These are phyloP conservation scores for Crypturellus undulatus DNA, from an alignment of 2,113 vertebrate species.

Conservation along the genomic window DNA sequence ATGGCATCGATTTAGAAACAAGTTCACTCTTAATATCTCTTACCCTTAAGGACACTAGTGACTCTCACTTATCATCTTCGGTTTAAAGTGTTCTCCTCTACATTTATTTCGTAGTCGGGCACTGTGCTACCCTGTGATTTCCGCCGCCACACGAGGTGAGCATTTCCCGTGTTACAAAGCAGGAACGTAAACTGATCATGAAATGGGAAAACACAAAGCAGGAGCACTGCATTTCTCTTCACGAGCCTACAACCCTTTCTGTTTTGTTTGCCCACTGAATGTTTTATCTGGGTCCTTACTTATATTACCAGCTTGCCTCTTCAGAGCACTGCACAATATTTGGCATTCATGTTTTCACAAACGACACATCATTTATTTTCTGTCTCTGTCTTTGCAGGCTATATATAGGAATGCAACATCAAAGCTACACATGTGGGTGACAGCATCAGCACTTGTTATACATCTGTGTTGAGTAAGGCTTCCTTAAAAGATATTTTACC, in stretches of 20 bases:
- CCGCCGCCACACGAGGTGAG: neutral
- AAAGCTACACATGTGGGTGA: neutral
- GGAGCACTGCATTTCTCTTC: neutral
- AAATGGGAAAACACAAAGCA: neutral
- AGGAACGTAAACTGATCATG: neutral
- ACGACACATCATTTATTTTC: neutral
- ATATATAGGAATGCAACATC: neutral
- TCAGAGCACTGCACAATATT: neutral
- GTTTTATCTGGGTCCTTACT: neutral
- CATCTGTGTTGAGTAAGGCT: neutral
- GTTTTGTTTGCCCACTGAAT: neutral
- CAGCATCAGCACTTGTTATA: neutral
- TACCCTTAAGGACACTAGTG: neutral
- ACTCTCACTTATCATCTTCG: neutral
- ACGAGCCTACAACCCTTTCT: neutral
- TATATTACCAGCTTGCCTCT: neutral
- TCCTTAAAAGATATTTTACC: neutral
- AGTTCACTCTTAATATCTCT: neutral
- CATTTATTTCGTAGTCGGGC: neutral
- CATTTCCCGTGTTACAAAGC: neutral
- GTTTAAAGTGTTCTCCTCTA: neutral
- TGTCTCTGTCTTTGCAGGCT: neutral
- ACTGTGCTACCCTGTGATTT: neutral
- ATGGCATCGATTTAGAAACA: neutral
- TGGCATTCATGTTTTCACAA: neutral